A percentile compares a stretch with the other conserved stretches of the same genome.
phyloP scores from a whole-genome alignment of 2,888 invertebrate species.

The Diaprepes abbreviatus region DNA sequence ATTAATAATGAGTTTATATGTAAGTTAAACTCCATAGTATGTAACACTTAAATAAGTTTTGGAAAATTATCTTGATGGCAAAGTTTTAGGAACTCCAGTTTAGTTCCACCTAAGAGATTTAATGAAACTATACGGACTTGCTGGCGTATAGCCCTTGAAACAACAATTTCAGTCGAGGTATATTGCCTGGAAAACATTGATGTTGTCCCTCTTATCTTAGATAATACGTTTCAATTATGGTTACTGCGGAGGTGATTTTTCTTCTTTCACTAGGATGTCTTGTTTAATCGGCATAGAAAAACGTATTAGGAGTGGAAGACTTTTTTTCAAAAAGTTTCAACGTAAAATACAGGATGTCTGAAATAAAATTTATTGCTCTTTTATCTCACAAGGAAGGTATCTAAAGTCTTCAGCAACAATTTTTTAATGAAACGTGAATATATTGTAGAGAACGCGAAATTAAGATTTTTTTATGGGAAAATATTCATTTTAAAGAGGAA shows the following conservation, averaged over 20 bases:
- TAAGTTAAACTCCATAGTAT: conserved; percentile 53
- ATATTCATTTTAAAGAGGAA: no score
- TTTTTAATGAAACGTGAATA: no score
- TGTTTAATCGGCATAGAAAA: conserved; percentile 25
- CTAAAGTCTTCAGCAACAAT: no score
- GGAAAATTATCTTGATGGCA: conserved; percentile 63
- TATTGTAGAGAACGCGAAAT: no score
- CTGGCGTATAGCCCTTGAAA: conserved; percentile 62
- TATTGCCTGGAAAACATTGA: conserved; percentile 66
- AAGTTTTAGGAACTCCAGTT: conserved; percentile 61
- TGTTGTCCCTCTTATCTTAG: conserved; percentile 66
- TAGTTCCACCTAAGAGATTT: conserved; percentile 64
- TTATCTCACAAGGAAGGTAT: no score
- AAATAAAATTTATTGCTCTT: no score
- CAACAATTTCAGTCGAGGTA: conserved; percentile 64
- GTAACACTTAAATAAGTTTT: conserved; percentile 59
- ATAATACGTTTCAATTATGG: conserved; percentile 66
- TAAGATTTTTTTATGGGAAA: no score
- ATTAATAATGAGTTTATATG: conserved; percentile 53
- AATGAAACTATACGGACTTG: conserved; percentile 59
- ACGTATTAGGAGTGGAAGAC: background rate
- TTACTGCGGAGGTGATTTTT: conserved; percentile 49
- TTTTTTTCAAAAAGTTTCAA: background rate
- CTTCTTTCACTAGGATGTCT: conserved; percentile 61
- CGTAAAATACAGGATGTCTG: no score